Conservation (phyloP, 2,888 invertebrate genomes). For the Athalia cordata region DNA sequence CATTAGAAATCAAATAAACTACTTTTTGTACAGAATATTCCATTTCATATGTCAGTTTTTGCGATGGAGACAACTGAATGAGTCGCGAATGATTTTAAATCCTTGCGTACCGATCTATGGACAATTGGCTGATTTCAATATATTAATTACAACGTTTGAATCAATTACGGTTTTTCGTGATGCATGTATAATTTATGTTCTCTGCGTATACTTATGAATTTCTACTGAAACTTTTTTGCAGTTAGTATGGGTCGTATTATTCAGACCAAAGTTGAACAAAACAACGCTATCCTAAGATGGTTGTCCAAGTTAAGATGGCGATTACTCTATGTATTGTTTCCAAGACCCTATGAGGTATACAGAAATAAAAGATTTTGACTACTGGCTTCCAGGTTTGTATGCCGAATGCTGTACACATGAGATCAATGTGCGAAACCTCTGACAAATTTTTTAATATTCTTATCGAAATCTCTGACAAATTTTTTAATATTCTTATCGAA, state of each 20-base stretch:
- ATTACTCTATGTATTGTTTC: background rate
- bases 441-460: conserved; percentile 48
- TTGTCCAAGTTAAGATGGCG: background rate
- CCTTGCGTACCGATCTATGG: conserved; percentile 45
- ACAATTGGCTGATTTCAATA: conserved; percentile 54
- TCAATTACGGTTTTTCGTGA: conserved; percentile 9
- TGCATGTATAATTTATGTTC: conserved; percentile 11
- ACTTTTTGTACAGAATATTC: background rate
- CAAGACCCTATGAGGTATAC: background rate
- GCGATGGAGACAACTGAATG: conserved; percentile 49
- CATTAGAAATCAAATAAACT: background rate
- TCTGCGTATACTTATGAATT: background rate
- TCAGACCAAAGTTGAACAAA: background rate
- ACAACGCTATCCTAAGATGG: background rate
- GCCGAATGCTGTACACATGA: conserved; percentile 25
- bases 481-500: conserved; percentile 55
- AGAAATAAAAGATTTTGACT: conserved; percentile 8
- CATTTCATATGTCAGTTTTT: conserved; percentile 16
- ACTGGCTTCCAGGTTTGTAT: conserved; percentile 15
- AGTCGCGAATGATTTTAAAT: conserved; percentile 54
- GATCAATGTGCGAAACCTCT: conserved; percentile 25
- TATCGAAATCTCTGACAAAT: conserved; percentile 53
- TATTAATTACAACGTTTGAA: conserved; percentile 29
- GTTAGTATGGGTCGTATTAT: background rate
- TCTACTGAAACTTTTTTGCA: background rate